These are phyloP conservation scores for Teinopalpus imperialis DNA, from an alignment of 2,888 invertebrate genomes.

Conservation along the genomic window DNA sequence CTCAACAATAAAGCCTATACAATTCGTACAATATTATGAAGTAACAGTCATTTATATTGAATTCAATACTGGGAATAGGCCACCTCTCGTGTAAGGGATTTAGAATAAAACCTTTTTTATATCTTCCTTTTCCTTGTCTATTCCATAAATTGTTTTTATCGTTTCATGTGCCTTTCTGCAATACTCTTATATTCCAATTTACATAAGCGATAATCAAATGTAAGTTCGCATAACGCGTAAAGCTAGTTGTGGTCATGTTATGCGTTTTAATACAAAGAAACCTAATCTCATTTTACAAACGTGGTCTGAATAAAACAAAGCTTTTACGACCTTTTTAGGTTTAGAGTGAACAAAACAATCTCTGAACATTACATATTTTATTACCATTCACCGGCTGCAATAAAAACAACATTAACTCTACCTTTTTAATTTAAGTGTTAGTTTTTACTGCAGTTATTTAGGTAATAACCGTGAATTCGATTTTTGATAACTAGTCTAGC, in stretches of 20 bases:
- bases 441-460: conserved; percentile 9
- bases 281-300: conserved; percentile 13
- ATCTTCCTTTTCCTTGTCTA: too few relatives aligned
- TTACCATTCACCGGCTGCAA: conserved; percentile 8
- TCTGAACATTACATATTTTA: conserved; percentile 16
- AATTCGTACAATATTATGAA: too few relatives aligned
- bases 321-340: conserved; percentile 13
- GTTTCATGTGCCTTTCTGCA: too few relatives aligned
- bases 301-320: conserved; percentile 14
- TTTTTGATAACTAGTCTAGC: conserved; percentile 4
- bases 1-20: too few relatives aligned
- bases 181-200: conserved; percentile 15
- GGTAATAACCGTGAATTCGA: background rate
- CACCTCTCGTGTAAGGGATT: too few relatives aligned
- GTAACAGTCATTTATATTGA: too few relatives aligned
- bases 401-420: conserved; percentile 13
- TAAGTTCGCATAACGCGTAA: background rate
- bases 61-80: too few relatives aligned
- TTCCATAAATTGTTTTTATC: too few relatives aligned
- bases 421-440: conserved; percentile 13
- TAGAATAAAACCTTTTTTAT: too few relatives aligned
- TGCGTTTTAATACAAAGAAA: conserved; percentile 13
- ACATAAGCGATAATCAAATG: conserved; percentile 9
- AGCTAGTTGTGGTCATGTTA: conserved; percentile 2
- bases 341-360: conserved; percentile 18